Percentiles rank a stretch among this genome's conserved stretches.
Evolutionary conservation across 2,113 vertebrate species (phyloP).

Genomic region (Rallus limicola): DNA sequence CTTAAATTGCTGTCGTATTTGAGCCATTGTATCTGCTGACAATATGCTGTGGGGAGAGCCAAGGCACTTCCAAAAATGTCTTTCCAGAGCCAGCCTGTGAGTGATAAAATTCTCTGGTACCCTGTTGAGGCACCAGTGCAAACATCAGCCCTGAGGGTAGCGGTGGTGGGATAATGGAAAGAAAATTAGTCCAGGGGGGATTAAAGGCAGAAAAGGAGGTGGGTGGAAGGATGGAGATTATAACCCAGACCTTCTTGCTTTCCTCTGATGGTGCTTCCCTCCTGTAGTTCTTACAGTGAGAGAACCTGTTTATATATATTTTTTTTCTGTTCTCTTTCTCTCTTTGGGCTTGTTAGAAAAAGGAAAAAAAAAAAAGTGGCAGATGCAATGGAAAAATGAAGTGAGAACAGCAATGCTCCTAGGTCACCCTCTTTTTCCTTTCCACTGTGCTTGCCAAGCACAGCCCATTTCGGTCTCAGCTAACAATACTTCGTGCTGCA

Average conservation of each 20-base stretch:
- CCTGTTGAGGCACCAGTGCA: background rate
- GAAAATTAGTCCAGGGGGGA: accelerated
- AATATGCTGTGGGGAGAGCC: background rate
- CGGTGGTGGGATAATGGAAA: background rate
- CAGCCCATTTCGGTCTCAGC: background rate
- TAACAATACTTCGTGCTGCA: background rate
- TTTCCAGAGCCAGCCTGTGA: background rate
- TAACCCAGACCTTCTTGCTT: background rate
- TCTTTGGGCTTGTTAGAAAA: background rate
- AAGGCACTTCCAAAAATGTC: background rate
- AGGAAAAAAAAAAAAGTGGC: background rate
- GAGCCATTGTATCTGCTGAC: background rate
- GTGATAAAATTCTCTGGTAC: background rate
- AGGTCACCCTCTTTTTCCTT: constrained; percentile 63
- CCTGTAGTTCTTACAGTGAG: background rate
- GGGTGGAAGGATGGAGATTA: background rate
- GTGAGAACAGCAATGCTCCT: constrained; percentile 50
- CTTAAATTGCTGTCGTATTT: background rate
- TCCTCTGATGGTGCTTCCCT: background rate
- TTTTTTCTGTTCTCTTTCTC: background rate
- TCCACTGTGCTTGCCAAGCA: constrained; percentile 61
- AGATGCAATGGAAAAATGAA: constrained; percentile 71
- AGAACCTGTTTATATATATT: background rate
- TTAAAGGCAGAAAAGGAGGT: background rate
- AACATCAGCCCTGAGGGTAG: background rate